These are phyloP conservation scores for Colossoma macropomum DNA, from an alignment of 2,113 vertebrate species.

Conservation along the genomic window DNA sequence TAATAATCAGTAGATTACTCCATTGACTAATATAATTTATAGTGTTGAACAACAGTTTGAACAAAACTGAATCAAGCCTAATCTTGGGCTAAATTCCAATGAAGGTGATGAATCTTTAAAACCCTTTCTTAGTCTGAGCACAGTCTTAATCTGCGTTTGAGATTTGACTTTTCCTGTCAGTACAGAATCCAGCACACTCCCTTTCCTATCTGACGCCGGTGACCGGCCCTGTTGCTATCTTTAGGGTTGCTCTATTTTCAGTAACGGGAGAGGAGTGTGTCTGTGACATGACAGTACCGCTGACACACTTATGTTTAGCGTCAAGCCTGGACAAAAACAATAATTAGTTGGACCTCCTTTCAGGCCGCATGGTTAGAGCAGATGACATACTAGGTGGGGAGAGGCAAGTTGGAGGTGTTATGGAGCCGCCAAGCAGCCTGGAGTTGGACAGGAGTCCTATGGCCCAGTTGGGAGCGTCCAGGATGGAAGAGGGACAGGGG, in stretches of 20 bases:
- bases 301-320: constrained; percentile 66
- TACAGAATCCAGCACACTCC: constrained; percentile 43
- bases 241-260: constrained; percentile 78
- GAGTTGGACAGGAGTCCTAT: constrained; percentile 41
- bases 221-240: constrained; percentile 71
- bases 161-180: not conserved
- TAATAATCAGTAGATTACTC: no score
- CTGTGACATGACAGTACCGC: constrained; percentile 57
- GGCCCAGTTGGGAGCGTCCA: constrained; percentile 42
- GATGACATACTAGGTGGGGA: constrained; percentile 33
- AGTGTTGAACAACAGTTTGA: no score
- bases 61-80: not conserved
- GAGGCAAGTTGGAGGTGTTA: constrained; percentile 56
- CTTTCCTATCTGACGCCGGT: constrained; percentile 60
- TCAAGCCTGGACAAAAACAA: constrained; percentile 48
- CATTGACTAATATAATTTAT: no score
- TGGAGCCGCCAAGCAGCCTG: constrained; percentile 65
- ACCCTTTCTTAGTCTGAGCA: no score
- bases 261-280: constrained; percentile 57
- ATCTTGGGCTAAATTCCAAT: not conserved
- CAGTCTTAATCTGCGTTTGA: not conserved
- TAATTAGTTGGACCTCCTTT: constrained; percentile 9
- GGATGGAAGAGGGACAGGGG: constrained; percentile 35
- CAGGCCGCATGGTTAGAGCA: constrained; percentile 45
- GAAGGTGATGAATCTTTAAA: not conserved